Base-by-base conservation (phyloP, 2,113 vertebrate genomes). In the Chlamydotis undulata region DNA sequence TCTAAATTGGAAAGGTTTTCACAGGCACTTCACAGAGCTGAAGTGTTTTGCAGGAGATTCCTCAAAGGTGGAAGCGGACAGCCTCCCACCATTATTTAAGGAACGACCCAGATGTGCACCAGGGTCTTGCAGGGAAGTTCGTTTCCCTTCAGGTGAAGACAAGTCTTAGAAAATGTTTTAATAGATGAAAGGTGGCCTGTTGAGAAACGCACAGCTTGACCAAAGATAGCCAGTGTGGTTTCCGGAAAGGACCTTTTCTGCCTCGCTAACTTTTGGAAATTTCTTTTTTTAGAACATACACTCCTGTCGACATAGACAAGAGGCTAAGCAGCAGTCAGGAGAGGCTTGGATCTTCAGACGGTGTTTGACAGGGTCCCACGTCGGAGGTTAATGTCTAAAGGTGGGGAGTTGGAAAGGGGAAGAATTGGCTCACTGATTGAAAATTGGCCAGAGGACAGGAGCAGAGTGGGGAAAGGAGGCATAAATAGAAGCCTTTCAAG, bases 121-220 rank as follows among this genome's bases (percentile, higher is more conserved):
- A 91, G 90, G 95, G 95, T 97, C 96, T 97, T 96, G 94, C 96
- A 96, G 96, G 95, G 96, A 95, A 97, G 96, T 96, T 97, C 95
- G 87, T 97, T 96, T 97, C 95, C 90, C 97, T 97, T 97, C 96
- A 97, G 97, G 97, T 97, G 97, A 96, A 97, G 95, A 97, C 92
- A 93, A 97, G 92, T 93, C 96, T 97, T 95, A 95, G 96, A 97
- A 97, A 97, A 96, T 94, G 94, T 94, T 97, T 97, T 97, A 96
- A 95, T 96, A 97, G 96, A 97, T 97, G 95, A 97, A 97, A 97
- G 97, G 89, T 97, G 96, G 96, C 97, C 90, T 97, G 97, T 96
- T 95, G 97, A 97, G 96, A 97, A 97, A 97, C 92, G 93, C 97
- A 96, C 96, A 97, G 97, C 96, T 96, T 96, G 97, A 97, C 94